phyloP scores from a whole-genome alignment of 2,113 vertebrate genomes.

The Gallinago undulata region DNA sequence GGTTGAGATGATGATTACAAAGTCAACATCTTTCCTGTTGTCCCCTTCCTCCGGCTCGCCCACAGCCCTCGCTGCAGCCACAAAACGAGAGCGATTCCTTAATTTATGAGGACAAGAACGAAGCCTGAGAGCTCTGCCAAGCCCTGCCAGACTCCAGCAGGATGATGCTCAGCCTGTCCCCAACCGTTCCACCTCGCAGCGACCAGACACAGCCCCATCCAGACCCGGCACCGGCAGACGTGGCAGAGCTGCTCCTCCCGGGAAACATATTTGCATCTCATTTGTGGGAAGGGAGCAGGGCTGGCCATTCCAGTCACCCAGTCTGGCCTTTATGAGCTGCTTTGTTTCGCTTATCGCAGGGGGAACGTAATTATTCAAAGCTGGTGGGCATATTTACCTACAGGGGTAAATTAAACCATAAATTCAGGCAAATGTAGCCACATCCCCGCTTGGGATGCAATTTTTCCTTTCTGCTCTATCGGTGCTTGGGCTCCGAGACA shows the following conservation, averaged over 20 bases:
- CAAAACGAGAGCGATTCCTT: not conserved
- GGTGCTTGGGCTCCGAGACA: not conserved
- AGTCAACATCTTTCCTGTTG: not conserved
- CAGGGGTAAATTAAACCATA: constrained; percentile 22
- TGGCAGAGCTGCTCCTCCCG: not conserved
- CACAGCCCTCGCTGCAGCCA: not conserved
- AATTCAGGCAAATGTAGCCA: constrained; percentile 27
- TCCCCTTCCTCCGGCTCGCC: not conserved
- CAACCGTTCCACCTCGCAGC: accelerated
- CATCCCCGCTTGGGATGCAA: not conserved
- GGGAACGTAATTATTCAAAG: constrained; percentile 35
- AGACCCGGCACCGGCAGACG: not conserved
- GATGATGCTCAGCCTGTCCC: not conserved
- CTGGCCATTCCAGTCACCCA: not conserved
- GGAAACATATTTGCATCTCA: not conserved
- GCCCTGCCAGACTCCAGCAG: not conserved
- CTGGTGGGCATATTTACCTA: constrained; percentile 14
- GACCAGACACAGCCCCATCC: not conserved
- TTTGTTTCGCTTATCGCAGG: not conserved
- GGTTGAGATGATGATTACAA: not conserved
- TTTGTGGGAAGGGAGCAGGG: not conserved
- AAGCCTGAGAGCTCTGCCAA: not conserved
- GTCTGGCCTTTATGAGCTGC: not conserved
- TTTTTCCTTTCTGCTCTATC: constrained; percentile 2
- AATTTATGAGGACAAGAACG: not conserved